Evolutionary conservation across 2,888 invertebrate species (phyloP).

Genomic region (Acrobasis suavella): DNA sequence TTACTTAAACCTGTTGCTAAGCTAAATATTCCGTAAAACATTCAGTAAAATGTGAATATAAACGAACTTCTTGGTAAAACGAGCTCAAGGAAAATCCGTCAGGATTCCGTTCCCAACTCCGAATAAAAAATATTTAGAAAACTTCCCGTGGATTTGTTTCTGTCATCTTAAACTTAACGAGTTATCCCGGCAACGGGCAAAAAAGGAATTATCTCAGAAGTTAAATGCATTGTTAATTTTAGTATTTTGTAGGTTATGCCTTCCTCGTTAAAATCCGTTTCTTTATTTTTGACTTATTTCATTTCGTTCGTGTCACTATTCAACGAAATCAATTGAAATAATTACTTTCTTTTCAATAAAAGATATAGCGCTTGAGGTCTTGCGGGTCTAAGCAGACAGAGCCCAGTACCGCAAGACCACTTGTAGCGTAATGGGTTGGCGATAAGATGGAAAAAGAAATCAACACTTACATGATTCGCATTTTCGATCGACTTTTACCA

Average conservation of each 20-base stretch:
- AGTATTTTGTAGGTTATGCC: not conserved
- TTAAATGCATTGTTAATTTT: constrained; percentile 13
- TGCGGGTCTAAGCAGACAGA: too few relatives aligned
- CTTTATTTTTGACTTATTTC: not conserved
- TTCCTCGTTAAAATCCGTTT: not conserved
- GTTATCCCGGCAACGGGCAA: constrained; percentile 1
- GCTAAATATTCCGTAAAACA: constrained; percentile 1
- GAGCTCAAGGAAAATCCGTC: constrained; percentile 12
- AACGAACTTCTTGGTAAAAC: constrained; percentile 1
- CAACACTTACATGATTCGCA: too few relatives aligned
- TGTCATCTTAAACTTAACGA: constrained; percentile 21
- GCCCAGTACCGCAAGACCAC: too few relatives aligned
- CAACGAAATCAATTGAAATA: not conserved
- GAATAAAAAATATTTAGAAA: constrained; percentile 1
- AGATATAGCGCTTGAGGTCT: too few relatives aligned
- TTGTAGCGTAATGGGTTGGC: too few relatives aligned
- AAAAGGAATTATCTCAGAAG: constrained; percentile 6
- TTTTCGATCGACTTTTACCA: too few relatives aligned
- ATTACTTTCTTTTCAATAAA: not conserved
- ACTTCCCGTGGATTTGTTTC: constrained; percentile 11
- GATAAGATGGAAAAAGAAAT: too few relatives aligned
- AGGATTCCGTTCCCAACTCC: not conserved
- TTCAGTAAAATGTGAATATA: not conserved
- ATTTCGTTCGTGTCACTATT: not conserved
- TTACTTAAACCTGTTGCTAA: not conserved